phyloP scores from a whole-genome alignment of 2,113 vertebrate genomes.

The Puma concolor region DNA sequence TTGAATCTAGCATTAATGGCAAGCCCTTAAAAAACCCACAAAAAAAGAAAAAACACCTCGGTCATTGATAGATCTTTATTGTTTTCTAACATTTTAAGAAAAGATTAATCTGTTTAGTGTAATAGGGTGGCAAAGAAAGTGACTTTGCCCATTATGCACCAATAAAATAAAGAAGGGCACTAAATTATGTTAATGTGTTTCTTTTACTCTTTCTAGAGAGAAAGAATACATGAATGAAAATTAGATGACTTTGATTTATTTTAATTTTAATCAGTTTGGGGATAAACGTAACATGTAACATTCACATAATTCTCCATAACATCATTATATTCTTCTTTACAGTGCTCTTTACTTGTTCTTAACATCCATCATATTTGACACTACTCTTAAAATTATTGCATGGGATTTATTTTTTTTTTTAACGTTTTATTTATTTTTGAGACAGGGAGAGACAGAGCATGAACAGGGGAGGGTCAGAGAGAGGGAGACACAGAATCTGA shows the following conservation, averaged over 20 bases:
- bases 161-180: not conserved
- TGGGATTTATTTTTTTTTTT: not conserved
- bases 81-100: constrained; percentile 17
- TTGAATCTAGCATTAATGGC: not conserved
- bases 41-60: not conserved
- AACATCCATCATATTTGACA: not conserved
- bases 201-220: not conserved
- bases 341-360: not conserved
- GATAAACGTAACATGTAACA: not conserved
- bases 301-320: not conserved
- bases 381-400: not conserved
- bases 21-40: not conserved
- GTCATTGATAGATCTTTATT: not conserved
- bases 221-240: not conserved
- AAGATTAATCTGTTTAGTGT: not conserved
- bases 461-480: too few species aligned
- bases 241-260: constrained; percentile 5
- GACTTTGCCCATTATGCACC: not conserved
- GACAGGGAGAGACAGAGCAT: too few species aligned
- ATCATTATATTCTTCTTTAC: not conserved
- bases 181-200: constrained; percentile 1
- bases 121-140: not conserved
- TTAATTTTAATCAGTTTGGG: not conserved
- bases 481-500: too few species aligned
- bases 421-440: too few species aligned